Percentiles rank a stretch among this genome's conserved stretches.
Evolutionary conservation across 2,113 vertebrate genomes (phyloP).

Genomic region (Hippoglossus stenolepis): DNA sequence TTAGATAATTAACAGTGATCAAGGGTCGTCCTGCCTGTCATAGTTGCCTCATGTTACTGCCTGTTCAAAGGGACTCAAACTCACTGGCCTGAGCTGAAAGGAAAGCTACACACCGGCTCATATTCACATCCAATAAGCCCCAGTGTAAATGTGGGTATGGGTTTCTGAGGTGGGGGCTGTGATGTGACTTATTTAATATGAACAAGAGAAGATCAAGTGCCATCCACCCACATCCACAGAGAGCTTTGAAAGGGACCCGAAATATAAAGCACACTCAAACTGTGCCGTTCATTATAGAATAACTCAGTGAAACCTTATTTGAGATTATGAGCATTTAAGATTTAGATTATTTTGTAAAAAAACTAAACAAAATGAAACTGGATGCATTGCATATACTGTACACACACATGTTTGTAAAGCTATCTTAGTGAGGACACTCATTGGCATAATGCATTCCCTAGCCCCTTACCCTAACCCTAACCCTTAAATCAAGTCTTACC

Average conservation of each 20-base stretch:
- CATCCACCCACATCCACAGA: slow-evolving; percentile 61
- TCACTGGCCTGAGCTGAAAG: slow-evolving; percentile 77
- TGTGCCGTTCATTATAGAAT: slow-evolving; percentile 15
- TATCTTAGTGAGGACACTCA: too few relatives aligned
- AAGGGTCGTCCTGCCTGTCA: slow-evolving; percentile 79
- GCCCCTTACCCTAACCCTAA: too few relatives aligned
- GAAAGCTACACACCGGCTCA: slow-evolving; percentile 70
- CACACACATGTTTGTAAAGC: too few relatives aligned
- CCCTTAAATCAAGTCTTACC: too few relatives aligned
- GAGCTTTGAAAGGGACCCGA: slow-evolving; percentile 65
- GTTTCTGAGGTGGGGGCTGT: slow-evolving; percentile 68
- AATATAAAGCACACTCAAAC: slow-evolving; percentile 38
- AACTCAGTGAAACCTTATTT: slow-evolving; percentile 2
- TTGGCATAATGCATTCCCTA: too few relatives aligned
- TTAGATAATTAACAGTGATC: slow-evolving; percentile 82
- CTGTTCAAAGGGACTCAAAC: slow-evolving; percentile 81
- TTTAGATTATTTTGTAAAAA: background rate
- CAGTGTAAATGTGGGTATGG: slow-evolving; percentile 55
- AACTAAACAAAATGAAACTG: background rate
- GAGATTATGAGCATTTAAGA: slow-evolving; percentile 11
- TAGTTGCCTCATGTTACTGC: slow-evolving; percentile 72
- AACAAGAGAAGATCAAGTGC: slow-evolving; percentile 76
- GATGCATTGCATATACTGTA: too few relatives aligned
- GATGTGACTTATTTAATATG: slow-evolving; percentile 79
- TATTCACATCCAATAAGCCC: slow-evolving; percentile 74